phyloP scores from a whole-genome alignment of 1,140 invertebrate genomes.

The Drosophila takahashii region DNA sequence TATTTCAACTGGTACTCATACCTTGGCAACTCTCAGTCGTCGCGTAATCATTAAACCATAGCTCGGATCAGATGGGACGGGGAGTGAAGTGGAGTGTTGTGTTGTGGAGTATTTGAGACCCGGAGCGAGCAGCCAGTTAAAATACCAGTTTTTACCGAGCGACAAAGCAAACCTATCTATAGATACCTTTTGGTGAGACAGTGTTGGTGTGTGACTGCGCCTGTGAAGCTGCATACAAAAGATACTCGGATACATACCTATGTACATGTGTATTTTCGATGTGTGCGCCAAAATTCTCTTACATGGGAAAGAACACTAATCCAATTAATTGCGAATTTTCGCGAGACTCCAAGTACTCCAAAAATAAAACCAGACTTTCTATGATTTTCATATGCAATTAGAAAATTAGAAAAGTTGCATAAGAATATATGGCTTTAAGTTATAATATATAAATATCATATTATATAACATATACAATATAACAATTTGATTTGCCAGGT shows the following conservation, averaged over 20 bases:
- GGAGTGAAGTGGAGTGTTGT: neutral
- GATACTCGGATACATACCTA: neutral
- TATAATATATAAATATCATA: too few relatives aligned
- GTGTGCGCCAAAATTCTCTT: conserved; percentile 25
- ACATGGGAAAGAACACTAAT: conserved; percentile 9
- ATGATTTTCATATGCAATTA: neutral
- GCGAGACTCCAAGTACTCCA: neutral
- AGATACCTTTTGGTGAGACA: conserved; percentile 3
- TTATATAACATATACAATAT: too few relatives aligned
- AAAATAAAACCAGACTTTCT: neutral
- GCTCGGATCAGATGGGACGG: conserved; percentile 7
- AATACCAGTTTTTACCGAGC: conserved; percentile 26
- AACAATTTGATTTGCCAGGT: too few relatives aligned
- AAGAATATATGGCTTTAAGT: too few relatives aligned
- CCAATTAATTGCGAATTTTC: conserved; percentile 11
- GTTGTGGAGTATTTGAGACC: neutral
- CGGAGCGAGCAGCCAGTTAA: conserved; percentile 12
- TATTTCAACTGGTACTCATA: conserved; percentile 6
- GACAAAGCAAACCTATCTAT: conserved; percentile 30
- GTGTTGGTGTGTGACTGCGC: conserved; percentile 4
- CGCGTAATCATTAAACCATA: conserved; percentile 39
- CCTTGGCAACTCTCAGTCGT: conserved; percentile 15
- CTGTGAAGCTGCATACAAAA: conserved; percentile 29
- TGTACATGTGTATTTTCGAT: conserved; percentile 10
- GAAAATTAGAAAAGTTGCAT: neutral